These are phyloP conservation scores for Atrina japonica DNA, from an alignment of 2,888 invertebrate genomes.

Conservation along the genomic window DNA sequence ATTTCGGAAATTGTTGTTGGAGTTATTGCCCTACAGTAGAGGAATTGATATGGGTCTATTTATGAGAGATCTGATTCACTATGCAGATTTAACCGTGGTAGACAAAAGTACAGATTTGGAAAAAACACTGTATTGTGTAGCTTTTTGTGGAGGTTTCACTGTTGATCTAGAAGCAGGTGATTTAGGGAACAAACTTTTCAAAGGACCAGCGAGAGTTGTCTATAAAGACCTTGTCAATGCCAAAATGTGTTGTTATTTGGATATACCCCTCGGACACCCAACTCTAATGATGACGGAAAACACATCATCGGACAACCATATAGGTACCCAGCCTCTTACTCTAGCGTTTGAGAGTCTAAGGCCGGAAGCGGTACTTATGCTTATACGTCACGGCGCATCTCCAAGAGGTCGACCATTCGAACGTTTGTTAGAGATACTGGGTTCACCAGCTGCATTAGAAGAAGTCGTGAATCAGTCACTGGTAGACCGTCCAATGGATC, in stretches of 20 bases:
- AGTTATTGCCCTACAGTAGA: conserved; percentile 45
- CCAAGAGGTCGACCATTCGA: conserved; percentile 48
- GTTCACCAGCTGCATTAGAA: conserved; percentile 40
- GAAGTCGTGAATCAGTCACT: conserved; percentile 34
- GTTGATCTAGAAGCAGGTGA: conserved; percentile 35
- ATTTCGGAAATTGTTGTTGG: conserved; percentile 37
- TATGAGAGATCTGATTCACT: conserved; percentile 49
- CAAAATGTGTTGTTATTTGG: conserved; percentile 37
- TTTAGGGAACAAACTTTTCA: conserved; percentile 38
- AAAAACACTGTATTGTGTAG: conserved; percentile 44
- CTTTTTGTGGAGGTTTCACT: conserved; percentile 38
- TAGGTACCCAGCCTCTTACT: conserved; percentile 34
- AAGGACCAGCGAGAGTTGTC: conserved; percentile 34
- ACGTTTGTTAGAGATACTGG: conserved; percentile 40
- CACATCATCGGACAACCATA: conserved; percentile 27
- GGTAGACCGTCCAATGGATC: conserved; percentile 37
- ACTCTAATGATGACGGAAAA: conserved; percentile 44
- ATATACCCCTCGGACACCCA: conserved; percentile 52
- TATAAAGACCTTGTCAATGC: conserved; percentile 31
- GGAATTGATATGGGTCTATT: conserved; percentile 53
- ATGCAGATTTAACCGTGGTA: conserved; percentile 39
- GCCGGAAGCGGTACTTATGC: conserved; percentile 39
- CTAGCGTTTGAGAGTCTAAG: conserved; percentile 49
- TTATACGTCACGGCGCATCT: conserved; percentile 44
- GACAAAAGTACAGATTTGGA: conserved; percentile 36